phyloP scores from a whole-genome alignment of 1,140 invertebrate genomes.

The Marisa cornuarietis region DNA sequence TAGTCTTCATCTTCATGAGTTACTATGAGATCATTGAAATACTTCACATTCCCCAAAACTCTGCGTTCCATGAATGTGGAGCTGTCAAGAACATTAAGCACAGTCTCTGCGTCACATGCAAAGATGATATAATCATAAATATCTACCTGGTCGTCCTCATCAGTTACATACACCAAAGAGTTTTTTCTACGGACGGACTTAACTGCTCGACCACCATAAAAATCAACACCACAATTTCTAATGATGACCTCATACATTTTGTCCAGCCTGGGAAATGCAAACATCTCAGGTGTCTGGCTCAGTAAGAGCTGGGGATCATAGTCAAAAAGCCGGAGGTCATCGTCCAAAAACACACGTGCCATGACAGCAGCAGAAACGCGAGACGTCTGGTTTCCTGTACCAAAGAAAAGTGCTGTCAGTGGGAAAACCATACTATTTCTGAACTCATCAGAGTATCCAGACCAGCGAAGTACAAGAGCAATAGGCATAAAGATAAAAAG shows the following conservation, averaged over 20 bases:
- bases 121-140: conserved; percentile 55
- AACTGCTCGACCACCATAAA: conserved; percentile 36
- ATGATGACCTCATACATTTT: conserved; percentile 54
- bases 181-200: conserved; percentile 31
- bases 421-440: conserved; percentile 55
- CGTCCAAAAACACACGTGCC: conserved; percentile 57
- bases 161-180: conserved; percentile 37
- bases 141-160: conserved; percentile 34
- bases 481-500: conserved; percentile 57
- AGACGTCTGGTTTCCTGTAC: conserved; percentile 57
- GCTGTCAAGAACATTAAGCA: conserved; percentile 42
- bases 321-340: conserved; percentile 54
- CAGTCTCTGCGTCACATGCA: conserved; percentile 58
- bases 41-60: conserved; percentile 53
- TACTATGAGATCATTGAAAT: conserved; percentile 53
- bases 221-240: conserved; percentile 34
- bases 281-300: conserved; percentile 56
- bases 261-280: conserved; percentile 53
- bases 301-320: conserved; percentile 48
- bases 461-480: conserved; percentile 44
- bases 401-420: conserved; percentile 58
- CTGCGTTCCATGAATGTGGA: conserved; percentile 47
- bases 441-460: conserved; percentile 54
- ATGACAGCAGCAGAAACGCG: conserved; percentile 55
- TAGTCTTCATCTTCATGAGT: conserved; percentile 58